Evolutionary conservation across 2,797 vertebrate species (phyloP), one percentile per base, ranked within the genome.

Genomic region (Ctenochaetus hawaiiensis): DNA sequence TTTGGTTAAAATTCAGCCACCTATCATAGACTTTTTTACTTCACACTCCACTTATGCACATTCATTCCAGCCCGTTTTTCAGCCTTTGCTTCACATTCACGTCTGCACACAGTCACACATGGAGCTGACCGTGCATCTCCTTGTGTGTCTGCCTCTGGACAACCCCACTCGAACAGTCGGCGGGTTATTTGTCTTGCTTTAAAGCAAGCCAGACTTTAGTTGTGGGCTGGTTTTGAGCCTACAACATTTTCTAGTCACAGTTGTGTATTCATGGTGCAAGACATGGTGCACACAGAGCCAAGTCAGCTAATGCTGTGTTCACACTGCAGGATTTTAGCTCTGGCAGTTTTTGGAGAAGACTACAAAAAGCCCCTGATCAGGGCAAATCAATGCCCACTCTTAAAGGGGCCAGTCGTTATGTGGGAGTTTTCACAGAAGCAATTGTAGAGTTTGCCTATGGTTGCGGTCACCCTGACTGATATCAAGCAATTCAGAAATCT

Each of bases 21-120:
- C 45, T 65, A 68, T 59, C 26, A 58, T 59, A 11, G 51, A 12
- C 30, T 41, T 51, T 9, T 39, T 74, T 23, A 58, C 39, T 8
- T 39, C 26, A 30, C 26, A 30, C 26, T 30, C 26, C 26, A 26
- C 26, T 26, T 26, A 26, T 26, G 26, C 71, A 81, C 60, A 65
- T 80, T 43, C 58, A 65, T 81, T 56, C 61, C 56, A 18, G 67
- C 18, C 48, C 57, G 57, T 47, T 37, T 37, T 48, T 51, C 49
- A 64, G 53, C 63, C 14, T 59, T 54, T 67, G 52, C 30, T 76
- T 11, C 47, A 26, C 67, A 48, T 57, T 56, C 2, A 43, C 8
- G 6, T 74, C 64, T 45, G 45, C 23, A 63, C 60, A 81, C 34
- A 45, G 59, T 70, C 67, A 47, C 57, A 61, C 57, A 72, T 44